Evolutionary conservation across 2,888 invertebrate species (phyloP), one percentile per base, ranked within the genome.

Genomic region (Boloria euphrosyne): DNA sequence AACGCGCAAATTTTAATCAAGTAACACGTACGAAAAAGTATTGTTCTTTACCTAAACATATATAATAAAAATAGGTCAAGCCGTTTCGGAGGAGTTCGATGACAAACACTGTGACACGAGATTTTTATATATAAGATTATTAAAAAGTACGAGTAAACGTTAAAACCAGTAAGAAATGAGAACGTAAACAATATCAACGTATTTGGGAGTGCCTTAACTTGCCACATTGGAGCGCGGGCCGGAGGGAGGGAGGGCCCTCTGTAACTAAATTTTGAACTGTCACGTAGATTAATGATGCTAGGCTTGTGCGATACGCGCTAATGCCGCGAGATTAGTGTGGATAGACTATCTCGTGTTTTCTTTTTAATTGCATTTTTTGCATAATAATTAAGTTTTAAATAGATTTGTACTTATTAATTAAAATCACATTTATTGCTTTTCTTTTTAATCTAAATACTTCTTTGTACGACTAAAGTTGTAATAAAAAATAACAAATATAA

Each of bases 251-350:
- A 79, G 82, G 81, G 85, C 89, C 91, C 91, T 89, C 91, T 89
- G 91, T 90, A 92, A 92, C 91, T 91, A 90, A 92, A 92, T 93
- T 92, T 92, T 92, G 89, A 92, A 92, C 92, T 92, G 93, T 92
- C 93, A 93, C 91, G 91, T 88, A 92, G 92, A 93, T 93, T 93
- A 93, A 93, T 93, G 93, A 92, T 86, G 88, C 87, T 89, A 87
- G 89, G 88, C 86, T 90, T 89, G 92, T 87, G 90, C 91, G 90
- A 90, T 92, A 92, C 92, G 91, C 90, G 90, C 86, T 90, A 90
- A 90, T 90, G 90, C 86, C 79, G 85, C 75, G 75, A 79, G 85
- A 79, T 79, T 86, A 82, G 75, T 81, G 78, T 86, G 90, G 91
- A 91, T 86, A 80, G 17, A 57, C 54, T 17, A 46, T 57, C 46